Evolutionary conservation across 2,888 invertebrate genomes (phyloP).

Genomic region (Chirona hameri): DNA sequence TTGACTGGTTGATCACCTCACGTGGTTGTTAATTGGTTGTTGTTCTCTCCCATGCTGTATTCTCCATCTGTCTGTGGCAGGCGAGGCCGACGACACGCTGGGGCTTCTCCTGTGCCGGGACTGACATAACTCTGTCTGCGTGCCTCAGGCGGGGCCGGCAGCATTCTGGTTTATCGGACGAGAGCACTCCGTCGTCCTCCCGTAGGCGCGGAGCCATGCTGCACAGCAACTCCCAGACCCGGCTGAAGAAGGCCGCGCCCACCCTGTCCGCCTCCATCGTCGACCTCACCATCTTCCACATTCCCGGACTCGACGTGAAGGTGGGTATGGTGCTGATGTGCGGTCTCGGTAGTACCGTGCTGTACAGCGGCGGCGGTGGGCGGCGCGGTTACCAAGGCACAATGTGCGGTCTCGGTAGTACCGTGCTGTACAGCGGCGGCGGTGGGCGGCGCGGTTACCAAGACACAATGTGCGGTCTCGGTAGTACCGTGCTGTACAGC

Average conservation of each 20-base stretch:
- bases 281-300: slow-evolving; percentile 79
- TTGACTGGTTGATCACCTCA: no score
- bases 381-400: no score
- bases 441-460: no score
- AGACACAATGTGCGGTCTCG: no score
- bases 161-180: slow-evolving; percentile 95
- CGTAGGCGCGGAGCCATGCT: slow-evolving; percentile 83
- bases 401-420: no score
- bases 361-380: no score
- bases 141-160: slow-evolving; percentile 73
- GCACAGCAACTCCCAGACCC: slow-evolving; percentile 41
- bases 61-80: slow-evolving; percentile 43
- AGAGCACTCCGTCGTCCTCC: slow-evolving; percentile 92
- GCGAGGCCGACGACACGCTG: slow-evolving; percentile 95
- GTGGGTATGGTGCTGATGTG: slow-evolving; percentile 47
- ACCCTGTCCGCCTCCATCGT: slow-evolving; percentile 38
- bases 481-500: no score
- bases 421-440: no score
- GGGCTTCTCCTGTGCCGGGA: slow-evolving; percentile 32
- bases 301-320: slow-evolving; percentile 86
- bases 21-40: no score
- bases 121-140: background rate
- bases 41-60: no score
- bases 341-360: no score
- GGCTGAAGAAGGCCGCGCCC: slow-evolving; percentile 34